Conservation (phyloP, 2,113 vertebrate genomes). For the Siniperca knerii region DNA sequence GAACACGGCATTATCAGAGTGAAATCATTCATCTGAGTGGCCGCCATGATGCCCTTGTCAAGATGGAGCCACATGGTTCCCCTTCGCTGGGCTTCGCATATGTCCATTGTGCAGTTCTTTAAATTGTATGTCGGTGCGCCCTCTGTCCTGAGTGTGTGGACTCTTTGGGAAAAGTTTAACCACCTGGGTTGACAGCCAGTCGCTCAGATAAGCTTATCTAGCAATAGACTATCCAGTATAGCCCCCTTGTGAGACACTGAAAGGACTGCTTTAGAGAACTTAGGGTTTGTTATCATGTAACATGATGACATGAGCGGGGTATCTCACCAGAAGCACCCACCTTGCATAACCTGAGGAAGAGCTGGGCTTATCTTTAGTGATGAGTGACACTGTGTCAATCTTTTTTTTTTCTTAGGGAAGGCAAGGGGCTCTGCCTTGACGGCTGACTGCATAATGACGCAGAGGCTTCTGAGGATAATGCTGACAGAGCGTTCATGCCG, state of each 20-base stretch:
- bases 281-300: constrained; percentile 36
- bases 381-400: constrained; percentile 26
- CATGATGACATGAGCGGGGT: constrained; percentile 39
- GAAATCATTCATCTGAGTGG: neutral
- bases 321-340: constrained; percentile 11
- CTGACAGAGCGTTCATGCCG: neutral
- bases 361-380: constrained; percentile 40
- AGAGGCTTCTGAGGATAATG: constrained; percentile 21
- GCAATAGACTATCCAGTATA: constrained; percentile 1
- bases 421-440: constrained; percentile 19
- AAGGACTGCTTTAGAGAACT: constrained; percentile 30
- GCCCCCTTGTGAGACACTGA: constrained; percentile 23
- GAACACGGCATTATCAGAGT: neutral
- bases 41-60: neutral
- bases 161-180: neutral
- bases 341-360: constrained; percentile 22
- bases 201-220: constrained; percentile 34
- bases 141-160: constrained; percentile 7
- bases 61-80: neutral
- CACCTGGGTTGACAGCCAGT: constrained; percentile 15
- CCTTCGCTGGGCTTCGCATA: neutral
- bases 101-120: neutral
- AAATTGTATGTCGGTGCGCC: neutral
- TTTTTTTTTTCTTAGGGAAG: constrained; percentile 18
- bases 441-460: constrained; percentile 26